Evolutionary conservation across 2,888 invertebrate species (phyloP).

Genomic region (Caenorhabditis afra): DNA sequence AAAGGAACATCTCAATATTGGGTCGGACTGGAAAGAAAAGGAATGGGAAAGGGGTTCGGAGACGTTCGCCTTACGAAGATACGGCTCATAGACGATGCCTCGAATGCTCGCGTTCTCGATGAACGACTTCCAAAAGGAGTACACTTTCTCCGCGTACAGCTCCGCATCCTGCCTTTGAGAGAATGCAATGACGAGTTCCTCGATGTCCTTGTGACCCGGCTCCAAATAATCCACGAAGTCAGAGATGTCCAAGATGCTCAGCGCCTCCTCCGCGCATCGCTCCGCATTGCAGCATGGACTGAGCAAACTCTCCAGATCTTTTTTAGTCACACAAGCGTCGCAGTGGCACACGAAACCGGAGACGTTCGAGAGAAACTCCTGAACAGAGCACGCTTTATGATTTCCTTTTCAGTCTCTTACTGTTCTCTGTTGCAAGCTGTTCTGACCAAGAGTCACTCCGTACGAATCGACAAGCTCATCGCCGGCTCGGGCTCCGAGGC

Average conservation of each 20-base stretch:
- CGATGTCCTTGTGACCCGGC: constrained; percentile 34
- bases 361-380: constrained; percentile 34
- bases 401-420: constrained; percentile 29
- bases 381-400: background rate
- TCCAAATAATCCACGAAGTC: constrained; percentile 6
- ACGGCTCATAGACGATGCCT: constrained; percentile 32
- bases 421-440: constrained; percentile 36
- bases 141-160: constrained; percentile 5
- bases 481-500: constrained; percentile 53
- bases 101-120: constrained; percentile 31
- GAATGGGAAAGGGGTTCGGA: background rate
- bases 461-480: constrained; percentile 65
- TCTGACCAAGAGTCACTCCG: constrained; percentile 50
- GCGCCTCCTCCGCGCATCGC: background rate
- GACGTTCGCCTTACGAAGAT: constrained; percentile 18
- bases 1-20: constrained; percentile 25
- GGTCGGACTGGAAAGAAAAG: constrained; percentile 46
- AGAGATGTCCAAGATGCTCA: background rate
- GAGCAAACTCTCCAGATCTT: constrained; percentile 7
- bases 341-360: constrained; percentile 53
- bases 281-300: constrained; percentile 15
- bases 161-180: constrained; percentile 4
- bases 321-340: constrained; percentile 10
- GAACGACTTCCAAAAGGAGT: constrained; percentile 36
- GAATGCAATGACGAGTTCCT: constrained; percentile 29